These are phyloP conservation scores for Phasia obesa DNA, from an alignment of 2,888 invertebrate species.

Conservation along the genomic window DNA sequence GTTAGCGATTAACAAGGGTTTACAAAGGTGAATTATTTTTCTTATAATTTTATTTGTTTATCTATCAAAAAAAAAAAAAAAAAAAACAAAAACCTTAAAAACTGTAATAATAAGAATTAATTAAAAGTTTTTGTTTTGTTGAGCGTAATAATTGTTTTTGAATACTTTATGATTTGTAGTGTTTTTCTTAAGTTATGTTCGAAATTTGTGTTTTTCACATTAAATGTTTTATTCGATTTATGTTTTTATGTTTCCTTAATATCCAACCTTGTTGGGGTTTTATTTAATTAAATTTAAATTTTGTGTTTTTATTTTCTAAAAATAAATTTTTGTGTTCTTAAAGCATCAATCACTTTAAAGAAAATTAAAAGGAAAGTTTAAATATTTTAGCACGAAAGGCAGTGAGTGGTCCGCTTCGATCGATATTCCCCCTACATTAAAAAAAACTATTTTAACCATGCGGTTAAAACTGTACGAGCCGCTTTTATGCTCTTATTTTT, in stretches of 20 bases:
- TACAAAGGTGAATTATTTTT: slow-evolving; percentile 88
- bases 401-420: too few relatives aligned
- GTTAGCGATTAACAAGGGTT: slow-evolving; percentile 93
- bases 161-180: slow-evolving; percentile 63
- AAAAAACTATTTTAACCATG: too few relatives aligned
- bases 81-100: slow-evolving; percentile 47
- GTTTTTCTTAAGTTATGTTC: slow-evolving; percentile 49
- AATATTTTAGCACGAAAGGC: too few relatives aligned
- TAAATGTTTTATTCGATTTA: slow-evolving; percentile 41
- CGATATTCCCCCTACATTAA: too few relatives aligned
- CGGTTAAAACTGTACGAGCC: too few relatives aligned
- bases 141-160: slow-evolving; percentile 36
- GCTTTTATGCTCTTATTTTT: too few relatives aligned
- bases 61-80: slow-evolving; percentile 28
- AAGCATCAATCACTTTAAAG: slow-evolving; percentile 40
- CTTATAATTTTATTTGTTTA: slow-evolving; percentile 74
- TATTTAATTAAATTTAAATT: slow-evolving; percentile 30
- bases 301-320: slow-evolving; percentile 36
- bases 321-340: slow-evolving; percentile 53
- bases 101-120: slow-evolving; percentile 40
- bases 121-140: too few relatives aligned
- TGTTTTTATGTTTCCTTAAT: slow-evolving; percentile 29
- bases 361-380: slow-evolving; percentile 16
- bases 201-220: slow-evolving; percentile 31
- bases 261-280: slow-evolving; percentile 39